phyloP scores from a whole-genome alignment of 2,113 vertebrate genomes.

The Lophius piscatorius region DNA sequence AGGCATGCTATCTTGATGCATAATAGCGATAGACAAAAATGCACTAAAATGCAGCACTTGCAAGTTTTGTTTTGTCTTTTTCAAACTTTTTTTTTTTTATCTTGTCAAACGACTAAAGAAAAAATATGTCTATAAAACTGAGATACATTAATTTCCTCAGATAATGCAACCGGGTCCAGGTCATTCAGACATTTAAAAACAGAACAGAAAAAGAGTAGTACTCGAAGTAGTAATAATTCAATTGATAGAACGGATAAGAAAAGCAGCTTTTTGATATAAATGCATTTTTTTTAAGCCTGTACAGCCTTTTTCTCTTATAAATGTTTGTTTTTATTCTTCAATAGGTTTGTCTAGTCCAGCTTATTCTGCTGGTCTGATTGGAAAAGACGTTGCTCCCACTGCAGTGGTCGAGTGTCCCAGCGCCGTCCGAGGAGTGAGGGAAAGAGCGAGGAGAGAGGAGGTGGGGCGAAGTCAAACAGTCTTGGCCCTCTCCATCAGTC shows the following conservation, averaged over 20 bases:
- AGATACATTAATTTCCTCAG: constrained; percentile 68
- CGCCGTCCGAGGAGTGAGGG: constrained; percentile 60
- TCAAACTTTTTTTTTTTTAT: constrained; percentile 63
- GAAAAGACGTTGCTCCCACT: constrained; percentile 71
- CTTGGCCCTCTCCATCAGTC: constrained; percentile 93
- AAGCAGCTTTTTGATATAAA: constrained; percentile 98
- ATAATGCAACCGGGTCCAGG: constrained; percentile 72
- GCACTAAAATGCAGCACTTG: constrained; percentile 79
- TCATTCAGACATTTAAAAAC: constrained; percentile 73
- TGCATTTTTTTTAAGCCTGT: constrained; percentile 86
- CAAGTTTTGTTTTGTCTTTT: constrained; percentile 73
- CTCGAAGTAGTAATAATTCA: constrained; percentile 76
- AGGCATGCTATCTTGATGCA: constrained; percentile 83
- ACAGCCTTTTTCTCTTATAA: constrained; percentile 86
- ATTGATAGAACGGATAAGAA: constrained; percentile 82
- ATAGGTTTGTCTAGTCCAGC: constrained; percentile 76
- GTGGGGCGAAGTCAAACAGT: constrained; percentile 85
- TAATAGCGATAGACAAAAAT: constrained; percentile 78
- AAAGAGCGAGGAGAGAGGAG: constrained; percentile 12
- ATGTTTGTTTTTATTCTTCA: constrained; percentile 67
- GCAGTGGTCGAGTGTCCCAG: constrained; percentile 75
- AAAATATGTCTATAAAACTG: constrained; percentile 65
- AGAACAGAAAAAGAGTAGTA: constrained; percentile 63
- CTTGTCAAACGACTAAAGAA: constrained; percentile 63
- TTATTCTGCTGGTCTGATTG: constrained; percentile 79